Conservation (phyloP, 2,113 vertebrate genomes). For the Noturus placidus region DNA sequence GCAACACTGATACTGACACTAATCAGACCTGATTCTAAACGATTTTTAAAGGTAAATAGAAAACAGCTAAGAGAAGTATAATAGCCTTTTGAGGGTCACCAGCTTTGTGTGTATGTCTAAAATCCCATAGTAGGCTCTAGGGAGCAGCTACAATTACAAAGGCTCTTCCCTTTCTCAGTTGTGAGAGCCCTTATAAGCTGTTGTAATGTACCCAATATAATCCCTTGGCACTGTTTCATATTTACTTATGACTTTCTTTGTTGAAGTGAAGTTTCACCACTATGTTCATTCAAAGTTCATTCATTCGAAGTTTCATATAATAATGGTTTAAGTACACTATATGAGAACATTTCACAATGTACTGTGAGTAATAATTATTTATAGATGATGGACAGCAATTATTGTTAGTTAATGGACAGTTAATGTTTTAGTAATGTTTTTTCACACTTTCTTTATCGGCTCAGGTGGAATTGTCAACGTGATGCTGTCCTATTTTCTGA, state of each 20-base stretch:
- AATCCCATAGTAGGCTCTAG: conserved; percentile 33
- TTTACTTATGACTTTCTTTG: conserved; percentile 39
- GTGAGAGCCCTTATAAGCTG: conserved; percentile 46
- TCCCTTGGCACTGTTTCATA: conserved; percentile 43
- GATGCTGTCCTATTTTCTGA: conserved; percentile 74
- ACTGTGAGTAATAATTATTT: conserved; percentile 29
- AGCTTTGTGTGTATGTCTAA: conserved; percentile 38
- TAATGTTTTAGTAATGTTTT: conserved; percentile 29
- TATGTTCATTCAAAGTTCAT: no score
- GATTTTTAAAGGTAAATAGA: background rate
- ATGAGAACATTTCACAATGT: background rate
- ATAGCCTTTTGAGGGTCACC: conserved; percentile 10
- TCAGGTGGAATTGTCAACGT: conserved; percentile 74
- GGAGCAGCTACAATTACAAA: conserved; percentile 50
- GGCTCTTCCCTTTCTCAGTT: conserved; percentile 50
- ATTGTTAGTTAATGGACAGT: no score
- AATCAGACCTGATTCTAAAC: background rate
- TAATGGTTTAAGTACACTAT: background rate
- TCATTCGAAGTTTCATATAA: conserved; percentile 29
- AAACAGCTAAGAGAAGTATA: conserved; percentile 13
- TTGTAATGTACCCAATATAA: conserved; percentile 33
- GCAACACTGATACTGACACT: background rate
- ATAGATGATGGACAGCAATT: conserved; percentile 19
- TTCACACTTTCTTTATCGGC: conserved; percentile 11
- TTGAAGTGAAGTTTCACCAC: conserved; percentile 27